These are phyloP conservation scores for Apostichopus leukothele DNA, from an alignment of 53 echinoderm and acorn worm genomes.

Conservation along the genomic window DNA sequence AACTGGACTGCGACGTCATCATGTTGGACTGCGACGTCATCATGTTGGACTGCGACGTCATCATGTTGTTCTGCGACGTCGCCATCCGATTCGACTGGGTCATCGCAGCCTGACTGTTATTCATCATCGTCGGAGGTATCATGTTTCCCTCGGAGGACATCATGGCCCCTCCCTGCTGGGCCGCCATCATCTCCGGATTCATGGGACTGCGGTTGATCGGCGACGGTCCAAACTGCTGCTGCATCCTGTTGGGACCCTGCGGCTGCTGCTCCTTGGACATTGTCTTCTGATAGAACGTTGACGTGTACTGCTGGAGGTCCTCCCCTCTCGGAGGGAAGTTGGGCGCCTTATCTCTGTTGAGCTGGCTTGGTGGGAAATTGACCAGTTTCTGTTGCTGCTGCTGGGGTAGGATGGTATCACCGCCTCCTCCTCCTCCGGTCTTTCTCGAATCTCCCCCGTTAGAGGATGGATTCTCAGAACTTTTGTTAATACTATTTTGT, in stretches of 20 bases:
- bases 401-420: neutral
- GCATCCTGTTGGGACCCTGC: conserved; percentile 14
- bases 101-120: neutral
- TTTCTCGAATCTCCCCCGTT: conserved; percentile 20
- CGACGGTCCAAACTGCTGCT: conserved; percentile 78
- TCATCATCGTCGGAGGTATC: conserved; percentile 38
- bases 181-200: conserved; percentile 71
- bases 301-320: conserved; percentile 93
- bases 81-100: conserved; percentile 11
- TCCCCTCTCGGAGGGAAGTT: conserved; percentile 99
- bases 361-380: conserved; percentile 92
- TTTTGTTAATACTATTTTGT: conserved; percentile 22
- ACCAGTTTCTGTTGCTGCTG: conserved; percentile 78
- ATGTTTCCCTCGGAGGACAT: conserved; percentile 8
- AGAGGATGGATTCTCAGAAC: conserved; percentile 6
- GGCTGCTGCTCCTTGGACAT: conserved; percentile 65
- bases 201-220: conserved; percentile 74
- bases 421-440: neutral
- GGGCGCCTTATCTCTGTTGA: conserved; percentile 96
- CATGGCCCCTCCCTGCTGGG: conserved; percentile 35
- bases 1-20: conserved; percentile 50
- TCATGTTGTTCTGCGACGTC: conserved; percentile 59
- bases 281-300: conserved; percentile 96
- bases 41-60: conserved; percentile 55
- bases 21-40: conserved; percentile 71